These are phyloP conservation scores for Orcinus orca DNA, from an alignment of 2,113 vertebrate species.

Conservation along the genomic window DNA sequence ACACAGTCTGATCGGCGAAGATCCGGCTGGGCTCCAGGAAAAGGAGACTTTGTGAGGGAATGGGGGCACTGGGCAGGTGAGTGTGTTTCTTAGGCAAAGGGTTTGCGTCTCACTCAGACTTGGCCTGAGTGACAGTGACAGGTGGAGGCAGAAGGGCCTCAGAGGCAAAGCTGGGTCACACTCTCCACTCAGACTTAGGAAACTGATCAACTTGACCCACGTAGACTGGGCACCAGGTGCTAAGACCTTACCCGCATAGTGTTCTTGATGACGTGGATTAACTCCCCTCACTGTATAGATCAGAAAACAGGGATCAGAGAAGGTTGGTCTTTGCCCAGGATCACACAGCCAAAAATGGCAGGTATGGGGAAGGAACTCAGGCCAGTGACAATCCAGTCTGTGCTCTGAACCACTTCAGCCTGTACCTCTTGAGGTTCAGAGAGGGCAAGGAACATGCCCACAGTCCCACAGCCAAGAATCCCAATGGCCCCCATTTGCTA, in stretches of 20 bases:
- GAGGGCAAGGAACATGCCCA: too few species aligned
- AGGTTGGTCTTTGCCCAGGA: not conserved
- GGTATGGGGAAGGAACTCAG: not conserved
- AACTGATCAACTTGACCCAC: too few species aligned
- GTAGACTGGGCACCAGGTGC: not conserved
- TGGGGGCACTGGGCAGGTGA: not conserved
- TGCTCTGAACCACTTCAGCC: not conserved
- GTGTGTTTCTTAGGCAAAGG: rapidly evolving
- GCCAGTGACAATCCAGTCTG: not conserved
- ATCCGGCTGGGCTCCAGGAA: too few species aligned
- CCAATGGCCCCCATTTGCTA: rapidly evolving
- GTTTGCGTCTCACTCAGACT: not conserved
- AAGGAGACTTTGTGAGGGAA: not conserved
- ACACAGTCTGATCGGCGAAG: not conserved
- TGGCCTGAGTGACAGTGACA: not conserved
- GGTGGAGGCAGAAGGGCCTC: not conserved
- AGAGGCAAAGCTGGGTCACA: not conserved
- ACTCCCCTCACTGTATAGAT: not conserved
- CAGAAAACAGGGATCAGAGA: not conserved
- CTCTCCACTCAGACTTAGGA: not conserved
- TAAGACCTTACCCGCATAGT: not conserved
- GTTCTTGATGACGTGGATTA: rapidly evolving
- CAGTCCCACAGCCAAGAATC: not conserved
- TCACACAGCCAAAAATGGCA: not conserved
- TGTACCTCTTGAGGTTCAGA: too few species aligned